Evolutionary conservation across 2,113 vertebrate genomes (phyloP), one percentile per base, ranked within the genome.

Genomic region (Pterocles orientalis): DNA sequence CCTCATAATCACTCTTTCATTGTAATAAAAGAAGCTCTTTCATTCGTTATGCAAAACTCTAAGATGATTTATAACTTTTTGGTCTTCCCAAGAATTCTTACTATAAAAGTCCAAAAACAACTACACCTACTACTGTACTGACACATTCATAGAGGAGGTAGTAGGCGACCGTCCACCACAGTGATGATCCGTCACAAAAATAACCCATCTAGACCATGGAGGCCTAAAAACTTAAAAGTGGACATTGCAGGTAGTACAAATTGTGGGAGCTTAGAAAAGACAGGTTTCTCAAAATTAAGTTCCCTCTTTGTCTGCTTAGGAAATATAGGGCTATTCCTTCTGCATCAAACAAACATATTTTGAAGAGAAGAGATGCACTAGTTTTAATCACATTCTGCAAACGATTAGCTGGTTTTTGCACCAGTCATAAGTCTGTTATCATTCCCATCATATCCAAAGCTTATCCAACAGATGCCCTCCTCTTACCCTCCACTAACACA

Each of bases 391-490:
- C 77, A 92, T 82, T 43, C 85, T 95, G 79, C 86, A 92, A 70
- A 94, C 91, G 94, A 96, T 77, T 43, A 94, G 79, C 62, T 77
- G 47, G 3, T 92, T 98, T 97, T 91, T 97, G 93, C 94, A 97
- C 93, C 54, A 91, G 66, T 88, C 3, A 11, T 92, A 96, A 96
- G 82, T 94, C 82, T 79, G 95, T 98, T 98, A 98, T 98, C 97
- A 36, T 62, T 84, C 86, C 90, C 97, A 98, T 98, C 97, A 95
- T 92, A 97, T 86, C 97, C 97, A 97, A 97, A 97, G 97, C 98
- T 98, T 98, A 98, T 98, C 98, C 98, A 92, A 86, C 85, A 98
- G 98, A 98, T 98, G 98, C 93, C 98, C 98, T 98, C 97, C 96
- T 96, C 54, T 96, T 97, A 96, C 94, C 98, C 97, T 98, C 97